Base-by-base conservation (phyloP, 2,888 invertebrate genomes). In the Heliconius hortense region DNA sequence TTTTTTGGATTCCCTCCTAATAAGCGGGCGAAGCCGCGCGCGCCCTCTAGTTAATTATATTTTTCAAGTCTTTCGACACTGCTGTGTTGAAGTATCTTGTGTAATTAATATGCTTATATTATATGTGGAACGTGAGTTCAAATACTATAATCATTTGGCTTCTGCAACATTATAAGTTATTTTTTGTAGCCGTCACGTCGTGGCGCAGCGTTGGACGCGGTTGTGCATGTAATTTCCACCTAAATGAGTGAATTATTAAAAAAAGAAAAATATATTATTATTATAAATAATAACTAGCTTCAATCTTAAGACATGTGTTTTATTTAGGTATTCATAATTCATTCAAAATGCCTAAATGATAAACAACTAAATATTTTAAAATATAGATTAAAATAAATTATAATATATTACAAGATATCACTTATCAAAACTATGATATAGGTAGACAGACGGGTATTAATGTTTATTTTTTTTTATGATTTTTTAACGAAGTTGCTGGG, bases 31-130 rank as follows among this genome's bases (percentile, higher is more conserved):
- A n/a, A n/a, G n/a, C n/a, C n/a, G n/a, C n/a, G n/a, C n/a, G n/a
- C n/a, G n/a, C n/a, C n/a, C n/a, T n/a, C n/a, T n/a, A n/a, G n/a
- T 73, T 74, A 73, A 66, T 73, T 67, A 73, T 67, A 56, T 67
- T 73, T 63, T 28, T 63, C 21, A 53, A 70, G 39, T 24, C 8
- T 68, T 48, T 53, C 53, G 53, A 69, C 64, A 64, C 35, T 11
- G 39, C 13, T n/a, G 35, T 64, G n/a, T 64, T 64, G 64, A 64
- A 64, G 64, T 39, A 24, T 39, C n/a, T 39, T 64, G 21, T 39
- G n/a, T 39, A 64, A 64, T 64, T 39, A 64, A 64, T 35, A 63
- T 63, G 0, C 21, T 63, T 31, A 63, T 21, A 63, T 4, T 63
- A 63, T 11, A 64, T 35, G n/a, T 39, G 24, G 39, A 35, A 35